Conservation (phyloP, 2,797 vertebrate species). For the Glossophaga mutica region DNA sequence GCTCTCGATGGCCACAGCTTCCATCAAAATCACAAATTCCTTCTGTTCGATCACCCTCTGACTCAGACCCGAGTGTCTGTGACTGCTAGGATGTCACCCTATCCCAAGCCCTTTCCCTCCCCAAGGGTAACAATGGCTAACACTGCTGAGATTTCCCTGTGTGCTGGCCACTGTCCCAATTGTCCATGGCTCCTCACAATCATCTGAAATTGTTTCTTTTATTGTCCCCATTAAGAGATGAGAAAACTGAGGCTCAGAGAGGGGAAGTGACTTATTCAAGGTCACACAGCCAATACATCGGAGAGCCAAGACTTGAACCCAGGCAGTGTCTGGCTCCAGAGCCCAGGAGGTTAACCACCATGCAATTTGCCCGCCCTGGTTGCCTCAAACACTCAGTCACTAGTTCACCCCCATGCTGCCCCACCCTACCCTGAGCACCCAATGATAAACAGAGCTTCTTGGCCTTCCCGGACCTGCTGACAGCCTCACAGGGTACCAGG, state of each 20-base stretch:
- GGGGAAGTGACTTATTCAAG: neutral
- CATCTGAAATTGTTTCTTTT: neutral
- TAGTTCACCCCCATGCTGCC: neutral
- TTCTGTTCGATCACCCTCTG: neutral
- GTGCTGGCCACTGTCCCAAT: neutral
- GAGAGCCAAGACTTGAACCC: neutral
- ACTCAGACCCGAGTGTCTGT: neutral
- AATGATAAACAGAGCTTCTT: neutral
- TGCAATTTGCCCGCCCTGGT: neutral
- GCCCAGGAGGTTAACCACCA: neutral
- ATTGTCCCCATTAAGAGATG: neutral
- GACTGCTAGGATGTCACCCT: neutral
- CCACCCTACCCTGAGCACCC: fast-evolving
- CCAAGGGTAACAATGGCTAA: neutral
- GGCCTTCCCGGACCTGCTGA: neutral
- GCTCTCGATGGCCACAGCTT: neutral
- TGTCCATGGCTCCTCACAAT: neutral
- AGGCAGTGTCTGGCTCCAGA: neutral
- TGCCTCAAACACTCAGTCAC: neutral
- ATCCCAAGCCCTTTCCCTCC: neutral
- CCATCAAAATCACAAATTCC: neutral
- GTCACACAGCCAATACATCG: neutral
- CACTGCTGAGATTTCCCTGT: neutral
- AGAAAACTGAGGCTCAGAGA: neutral
- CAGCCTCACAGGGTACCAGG: neutral